Evolutionary conservation across 2,113 vertebrate species (phyloP), one percentile per base, ranked within the genome.

Genomic region (Chionis minor): DNA sequence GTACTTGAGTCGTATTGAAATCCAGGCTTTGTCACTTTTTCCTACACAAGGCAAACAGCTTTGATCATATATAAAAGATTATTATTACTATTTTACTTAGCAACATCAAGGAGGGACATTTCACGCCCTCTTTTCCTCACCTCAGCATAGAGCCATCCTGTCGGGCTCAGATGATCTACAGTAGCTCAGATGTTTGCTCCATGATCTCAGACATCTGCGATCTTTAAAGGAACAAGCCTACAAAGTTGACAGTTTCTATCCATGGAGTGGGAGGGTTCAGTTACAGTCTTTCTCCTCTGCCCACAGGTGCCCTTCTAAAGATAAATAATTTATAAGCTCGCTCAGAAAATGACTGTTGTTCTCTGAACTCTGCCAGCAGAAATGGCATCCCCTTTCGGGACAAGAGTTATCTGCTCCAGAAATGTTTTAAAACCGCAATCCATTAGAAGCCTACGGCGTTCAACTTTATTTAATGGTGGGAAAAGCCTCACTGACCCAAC

Each of bases 161-260:
- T 33, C 8, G 5, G 67, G 62, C 71, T 74, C 38, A 80, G 79
- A 88, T 73, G 33, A 94, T 30, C 71, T 3, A 55, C 4, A 75
- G 70, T 16, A 61, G 61, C 78, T 90, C 81, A 94, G 87, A 61
- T 69, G 67, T 92, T 91, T 93, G 58, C 77, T 90, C 88, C 80
- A 8, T 42, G 59, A 88, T 73, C 72, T 86, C 58, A 61, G 71
- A 70, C 58, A 88, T n/a, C 74, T 87, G 19, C 73, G 71, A 92
- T 95, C 92, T 93, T 73, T 86, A 93, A 90, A 95, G 58, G 67
- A 92, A 71, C 42, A 83, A 80, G 51, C 55, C 75, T 78, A 83
- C 67, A 70, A 90, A 96, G 81, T 30, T 70, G 63, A 77, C 63
- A 77, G 62, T 66, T 93, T 86, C 75, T 80, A 71, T 51, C 65